These are phyloP conservation scores for Pseudomyrmex dendroicus DNA, from an alignment of 1,140 invertebrate species.

Conservation along the genomic window DNA sequence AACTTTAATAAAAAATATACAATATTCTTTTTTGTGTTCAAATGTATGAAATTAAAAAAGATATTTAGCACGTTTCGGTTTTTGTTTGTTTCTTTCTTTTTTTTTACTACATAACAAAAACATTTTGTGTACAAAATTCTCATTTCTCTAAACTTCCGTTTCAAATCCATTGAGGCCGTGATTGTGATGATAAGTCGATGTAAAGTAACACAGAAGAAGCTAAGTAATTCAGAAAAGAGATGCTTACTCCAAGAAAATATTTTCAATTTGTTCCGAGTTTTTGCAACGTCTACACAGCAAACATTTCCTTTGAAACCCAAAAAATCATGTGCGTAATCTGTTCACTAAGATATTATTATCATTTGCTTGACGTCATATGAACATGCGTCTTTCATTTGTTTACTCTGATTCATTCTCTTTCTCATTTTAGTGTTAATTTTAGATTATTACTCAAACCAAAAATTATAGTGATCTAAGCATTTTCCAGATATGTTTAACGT, in stretches of 20 bases:
- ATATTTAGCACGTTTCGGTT: background rate
- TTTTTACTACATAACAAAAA: conserved; percentile 45
- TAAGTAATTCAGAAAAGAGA: too few species aligned
- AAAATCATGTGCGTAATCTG: background rate
- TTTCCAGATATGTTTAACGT: background rate
- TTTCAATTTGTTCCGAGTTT: background rate
- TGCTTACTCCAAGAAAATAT: too few species aligned
- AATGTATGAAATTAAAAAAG: background rate
- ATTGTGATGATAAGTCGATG: too few species aligned
- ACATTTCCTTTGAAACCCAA: conserved; percentile 32
- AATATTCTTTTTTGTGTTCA: background rate
- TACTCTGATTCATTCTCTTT: conserved; percentile 14
- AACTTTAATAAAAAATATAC: background rate
- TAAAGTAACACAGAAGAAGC: too few species aligned
- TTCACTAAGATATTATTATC: too few species aligned
- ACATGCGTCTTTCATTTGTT: background rate
- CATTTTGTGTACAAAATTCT: too few species aligned
- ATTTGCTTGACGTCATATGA: background rate
- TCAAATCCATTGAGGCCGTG: too few species aligned
- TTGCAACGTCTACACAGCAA: conserved; percentile 28
- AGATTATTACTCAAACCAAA: background rate
- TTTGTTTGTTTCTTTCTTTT: background rate
- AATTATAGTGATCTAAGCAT: conserved; percentile 22
- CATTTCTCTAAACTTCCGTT: too few species aligned
- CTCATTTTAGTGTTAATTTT: conserved; percentile 46